Evolutionary conservation across 2,888 invertebrate genomes (phyloP).

Genomic region (Tetranychus piercei): DNA sequence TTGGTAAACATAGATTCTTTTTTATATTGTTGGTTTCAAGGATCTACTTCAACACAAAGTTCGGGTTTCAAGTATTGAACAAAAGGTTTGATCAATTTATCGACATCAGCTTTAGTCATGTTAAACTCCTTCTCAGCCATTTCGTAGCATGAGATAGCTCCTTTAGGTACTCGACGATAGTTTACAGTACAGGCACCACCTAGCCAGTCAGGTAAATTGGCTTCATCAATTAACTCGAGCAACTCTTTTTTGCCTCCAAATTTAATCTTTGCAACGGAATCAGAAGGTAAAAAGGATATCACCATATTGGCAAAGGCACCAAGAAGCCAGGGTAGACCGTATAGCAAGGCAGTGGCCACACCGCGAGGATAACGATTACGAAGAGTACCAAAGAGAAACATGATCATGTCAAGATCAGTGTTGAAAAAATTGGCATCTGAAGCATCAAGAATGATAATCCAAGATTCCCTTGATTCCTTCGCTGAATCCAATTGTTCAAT

Average conservation of each 20-base stretch:
- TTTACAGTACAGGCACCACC: constrained; percentile 6
- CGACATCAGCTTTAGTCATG: neutral
- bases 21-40: neutral
- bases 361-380: constrained; percentile 9
- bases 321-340: constrained; percentile 28
- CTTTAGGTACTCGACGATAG: constrained; percentile 9
- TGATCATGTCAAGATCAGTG: constrained; percentile 11
- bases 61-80: neutral
- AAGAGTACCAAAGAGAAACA: constrained; percentile 10
- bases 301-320: constrained; percentile 7
- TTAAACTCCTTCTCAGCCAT: constrained; percentile 8
- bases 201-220: constrained; percentile 10
- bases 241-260: constrained; percentile 6
- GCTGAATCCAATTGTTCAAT: constrained; percentile 1
- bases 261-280: neutral
- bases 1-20: no score
- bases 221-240: neutral
- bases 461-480: neutral
- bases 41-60: neutral
- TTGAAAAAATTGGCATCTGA: constrained; percentile 4
- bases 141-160: neutral
- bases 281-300: constrained; percentile 4
- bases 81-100: constrained; percentile 13
- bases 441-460: constrained; percentile 5
- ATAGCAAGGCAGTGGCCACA: neutral